Evolutionary conservation across 2,888 invertebrate genomes (phyloP).

Genomic region (Chorisops tibialis): DNA sequence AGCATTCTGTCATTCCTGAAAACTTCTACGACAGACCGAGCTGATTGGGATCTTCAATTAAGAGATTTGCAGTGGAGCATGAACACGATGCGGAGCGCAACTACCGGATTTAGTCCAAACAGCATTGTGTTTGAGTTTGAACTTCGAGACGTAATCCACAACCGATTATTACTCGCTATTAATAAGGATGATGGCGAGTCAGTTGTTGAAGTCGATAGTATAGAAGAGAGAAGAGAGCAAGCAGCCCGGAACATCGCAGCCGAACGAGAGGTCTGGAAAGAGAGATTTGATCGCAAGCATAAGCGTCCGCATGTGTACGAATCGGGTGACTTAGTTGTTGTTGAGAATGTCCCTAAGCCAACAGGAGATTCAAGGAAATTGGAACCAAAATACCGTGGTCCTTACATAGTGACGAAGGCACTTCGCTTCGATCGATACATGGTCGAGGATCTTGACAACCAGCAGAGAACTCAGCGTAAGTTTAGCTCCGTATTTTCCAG

Average conservation of each 20-base stretch:
- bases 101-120: slow-evolving; percentile 8
- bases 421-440: slow-evolving; percentile 36
- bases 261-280: slow-evolving; percentile 31
- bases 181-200: too few species aligned
- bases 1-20: too few species aligned
- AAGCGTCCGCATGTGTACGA: background rate
- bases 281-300: slow-evolving; percentile 34
- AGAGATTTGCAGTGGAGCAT: too few species aligned
- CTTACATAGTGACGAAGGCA: slow-evolving; percentile 33
- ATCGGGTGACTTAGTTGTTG: slow-evolving; percentile 27
- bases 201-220: too few species aligned
- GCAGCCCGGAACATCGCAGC: slow-evolving; percentile 21
- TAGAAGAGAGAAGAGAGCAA: background rate
- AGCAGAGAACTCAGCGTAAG: slow-evolving; percentile 31
- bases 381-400: slow-evolving; percentile 35
- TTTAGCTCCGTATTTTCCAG: slow-evolving; percentile 34
- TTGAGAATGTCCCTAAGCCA: slow-evolving; percentile 26
- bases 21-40: background rate
- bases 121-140: slow-evolving; percentile 4
- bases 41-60: background rate
- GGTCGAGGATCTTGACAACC: slow-evolving; percentile 35
- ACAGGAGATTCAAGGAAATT: slow-evolving; percentile 35
- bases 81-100: background rate
- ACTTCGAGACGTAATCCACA: background rate
- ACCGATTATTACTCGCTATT: background rate